Evolutionary conservation across 2,113 vertebrate genomes (phyloP).

Genomic region (Sylvia atricapilla): DNA sequence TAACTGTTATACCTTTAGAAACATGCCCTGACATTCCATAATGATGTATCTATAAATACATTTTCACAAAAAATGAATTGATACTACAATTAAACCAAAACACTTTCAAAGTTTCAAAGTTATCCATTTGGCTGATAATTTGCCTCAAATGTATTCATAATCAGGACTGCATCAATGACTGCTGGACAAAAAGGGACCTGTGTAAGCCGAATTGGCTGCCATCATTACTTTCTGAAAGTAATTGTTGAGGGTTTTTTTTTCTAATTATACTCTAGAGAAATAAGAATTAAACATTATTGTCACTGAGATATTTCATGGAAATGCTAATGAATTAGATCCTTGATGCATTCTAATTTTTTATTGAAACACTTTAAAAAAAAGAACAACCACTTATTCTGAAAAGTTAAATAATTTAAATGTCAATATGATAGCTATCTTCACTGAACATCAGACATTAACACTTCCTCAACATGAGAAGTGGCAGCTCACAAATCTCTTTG

Average conservation of each 20-base stretch:
- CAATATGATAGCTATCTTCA: not conserved
- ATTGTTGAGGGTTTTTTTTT: not conserved
- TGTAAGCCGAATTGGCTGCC: not conserved
- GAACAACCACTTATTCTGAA: not conserved
- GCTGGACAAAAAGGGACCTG: not conserved
- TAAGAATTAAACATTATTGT: not conserved
- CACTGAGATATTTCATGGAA: not conserved
- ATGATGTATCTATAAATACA: not conserved
- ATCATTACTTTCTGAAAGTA: not conserved
- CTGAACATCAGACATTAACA: not conserved
- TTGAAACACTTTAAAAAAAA: not conserved
- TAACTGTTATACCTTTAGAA: not conserved
- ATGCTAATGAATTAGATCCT: not conserved
- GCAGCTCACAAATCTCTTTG: not conserved
- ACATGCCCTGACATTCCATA: not conserved
- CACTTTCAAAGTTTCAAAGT: not conserved
- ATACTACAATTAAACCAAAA: not conserved
- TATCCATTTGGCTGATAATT: not conserved
- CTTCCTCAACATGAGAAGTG: not conserved
- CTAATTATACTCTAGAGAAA: not conserved
- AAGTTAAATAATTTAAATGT: not conserved
- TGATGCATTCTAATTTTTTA: not conserved
- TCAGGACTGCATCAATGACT: not conserved
- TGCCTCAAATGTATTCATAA: not conserved
- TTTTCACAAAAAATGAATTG: not conserved